A percentile compares a stretch with the other conserved stretches of the same genome.
Evolutionary conservation across 2,888 invertebrate genomes (phyloP).

Genomic region (Pheosia gnoma): DNA sequence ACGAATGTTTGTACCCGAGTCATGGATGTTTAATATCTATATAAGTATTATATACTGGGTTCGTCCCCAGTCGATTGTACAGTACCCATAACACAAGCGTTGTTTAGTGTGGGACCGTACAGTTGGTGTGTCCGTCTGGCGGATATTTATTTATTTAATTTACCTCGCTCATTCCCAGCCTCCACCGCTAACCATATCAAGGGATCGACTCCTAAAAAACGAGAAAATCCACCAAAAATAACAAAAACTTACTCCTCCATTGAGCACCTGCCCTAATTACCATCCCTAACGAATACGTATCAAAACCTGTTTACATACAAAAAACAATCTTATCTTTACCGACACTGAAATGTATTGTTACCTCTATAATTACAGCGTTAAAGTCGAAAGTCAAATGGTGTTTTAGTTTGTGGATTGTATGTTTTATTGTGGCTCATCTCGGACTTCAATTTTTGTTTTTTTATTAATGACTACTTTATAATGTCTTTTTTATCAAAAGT

Average conservation of each 20-base stretch:
- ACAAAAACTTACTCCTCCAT: conserved; percentile 56
- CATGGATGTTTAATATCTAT: too few relatives aligned
- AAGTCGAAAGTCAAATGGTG: conserved; percentile 32
- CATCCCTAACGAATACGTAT: conserved; percentile 54
- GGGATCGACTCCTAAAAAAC: conserved; percentile 18
- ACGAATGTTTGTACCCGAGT: too few relatives aligned
- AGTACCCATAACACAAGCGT: too few relatives aligned
- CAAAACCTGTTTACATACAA: conserved; percentile 62
- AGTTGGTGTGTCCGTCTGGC: too few relatives aligned
- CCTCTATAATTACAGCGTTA: conserved; percentile 15
- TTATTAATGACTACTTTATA: conserved; percentile 65
- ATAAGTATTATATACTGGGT: too few relatives aligned
- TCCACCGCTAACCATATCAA: conserved; percentile 26
- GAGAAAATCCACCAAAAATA: conserved; percentile 47
- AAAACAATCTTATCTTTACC: conserved; percentile 36
- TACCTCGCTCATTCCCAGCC: conserved; percentile 3
- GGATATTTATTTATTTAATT: not conserved
- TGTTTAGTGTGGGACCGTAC: too few relatives aligned
- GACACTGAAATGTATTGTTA: not conserved
- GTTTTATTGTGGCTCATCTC: conserved; percentile 43
- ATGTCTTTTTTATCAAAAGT: conserved; percentile 70
- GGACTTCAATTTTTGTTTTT: conserved; percentile 52
- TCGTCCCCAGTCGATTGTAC: too few relatives aligned
- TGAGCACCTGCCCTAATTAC: conserved; percentile 78
- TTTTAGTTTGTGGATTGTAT: conserved; percentile 4